Evolutionary conservation across 2,113 vertebrate species (phyloP).

Genomic region (Patagioenas fasciata): DNA sequence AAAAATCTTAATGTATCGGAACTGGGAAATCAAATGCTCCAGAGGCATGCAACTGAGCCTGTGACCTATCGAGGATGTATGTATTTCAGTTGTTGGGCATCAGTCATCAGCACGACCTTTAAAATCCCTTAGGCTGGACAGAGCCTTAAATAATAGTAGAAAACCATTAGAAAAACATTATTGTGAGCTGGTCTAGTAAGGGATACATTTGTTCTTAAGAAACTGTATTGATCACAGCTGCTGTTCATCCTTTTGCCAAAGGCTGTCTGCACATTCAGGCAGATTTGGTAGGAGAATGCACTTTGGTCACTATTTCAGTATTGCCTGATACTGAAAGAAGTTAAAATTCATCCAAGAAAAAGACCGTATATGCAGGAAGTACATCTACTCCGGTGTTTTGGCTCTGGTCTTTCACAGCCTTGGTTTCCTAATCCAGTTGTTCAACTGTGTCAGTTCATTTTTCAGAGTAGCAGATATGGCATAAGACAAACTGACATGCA

Average conservation of each 20-base stretch:
- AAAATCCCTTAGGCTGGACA: background rate
- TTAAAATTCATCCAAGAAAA: background rate
- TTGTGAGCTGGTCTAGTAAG: background rate
- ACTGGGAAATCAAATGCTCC: background rate
- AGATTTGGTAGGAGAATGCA: background rate
- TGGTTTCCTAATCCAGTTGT: background rate
- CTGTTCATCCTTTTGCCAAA: background rate
- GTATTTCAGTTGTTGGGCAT: background rate
- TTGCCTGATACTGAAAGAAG: background rate
- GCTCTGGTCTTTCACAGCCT: background rate
- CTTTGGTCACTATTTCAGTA: background rate
- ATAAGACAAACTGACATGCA: fast-evolving
- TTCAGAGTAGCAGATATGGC: background rate
- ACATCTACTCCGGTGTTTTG: background rate
- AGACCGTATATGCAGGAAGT: fast-evolving
- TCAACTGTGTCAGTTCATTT: background rate
- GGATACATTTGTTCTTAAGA: background rate
- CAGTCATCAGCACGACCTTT: background rate
- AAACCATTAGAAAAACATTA: background rate
- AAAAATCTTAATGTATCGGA: background rate
- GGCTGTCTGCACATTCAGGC: background rate
- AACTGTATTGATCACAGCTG: background rate
- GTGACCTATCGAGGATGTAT: fast-evolving
- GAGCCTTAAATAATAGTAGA: background rate
- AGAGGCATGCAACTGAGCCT: background rate